A percentile compares a stretch with the other conserved stretches of the same genome.
phyloP scores from a whole-genome alignment of 1,140 invertebrate species.

The Trichogramma pretiosum region DNA sequence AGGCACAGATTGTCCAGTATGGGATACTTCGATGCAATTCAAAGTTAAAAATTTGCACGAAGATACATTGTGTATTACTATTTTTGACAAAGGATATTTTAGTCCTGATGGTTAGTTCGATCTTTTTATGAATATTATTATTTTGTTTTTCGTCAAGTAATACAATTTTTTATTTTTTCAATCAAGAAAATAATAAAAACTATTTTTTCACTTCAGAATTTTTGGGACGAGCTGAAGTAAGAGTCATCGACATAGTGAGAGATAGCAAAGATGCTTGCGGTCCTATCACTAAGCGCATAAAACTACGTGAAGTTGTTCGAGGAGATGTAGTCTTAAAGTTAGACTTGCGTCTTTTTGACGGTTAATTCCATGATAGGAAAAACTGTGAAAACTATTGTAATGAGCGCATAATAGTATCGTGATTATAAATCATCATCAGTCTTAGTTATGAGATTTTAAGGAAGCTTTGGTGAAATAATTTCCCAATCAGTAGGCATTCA shows the following conservation, averaged over 20 bases:
- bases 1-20: conserved; percentile 52
- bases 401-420: no score
- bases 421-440: no score
- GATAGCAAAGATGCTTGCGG: conserved; percentile 55
- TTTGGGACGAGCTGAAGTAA: conserved; percentile 66
- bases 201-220: conserved; percentile 52
- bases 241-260: conserved; percentile 57
- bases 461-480: no score
- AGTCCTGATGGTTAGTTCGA: conserved; percentile 61
- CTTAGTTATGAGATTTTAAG: no score
- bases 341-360: conserved; percentile 61
- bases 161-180: neutral
- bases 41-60: conserved; percentile 63
- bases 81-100: conserved; percentile 70
- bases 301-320: conserved; percentile 61
- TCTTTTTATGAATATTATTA: neutral
- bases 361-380: conserved; percentile 9
- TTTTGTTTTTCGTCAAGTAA: neutral
- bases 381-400: no score
- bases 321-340: conserved; percentile 67
- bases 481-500: neutral
- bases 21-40: conserved; percentile 81
- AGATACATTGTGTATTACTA: conserved; percentile 68
- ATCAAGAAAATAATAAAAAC: neutral
- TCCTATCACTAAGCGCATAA: conserved; percentile 61